Evolutionary conservation across 2,113 vertebrate genomes (phyloP), one percentile per base, ranked within the genome.

Genomic region (Labeo rohita): DNA sequence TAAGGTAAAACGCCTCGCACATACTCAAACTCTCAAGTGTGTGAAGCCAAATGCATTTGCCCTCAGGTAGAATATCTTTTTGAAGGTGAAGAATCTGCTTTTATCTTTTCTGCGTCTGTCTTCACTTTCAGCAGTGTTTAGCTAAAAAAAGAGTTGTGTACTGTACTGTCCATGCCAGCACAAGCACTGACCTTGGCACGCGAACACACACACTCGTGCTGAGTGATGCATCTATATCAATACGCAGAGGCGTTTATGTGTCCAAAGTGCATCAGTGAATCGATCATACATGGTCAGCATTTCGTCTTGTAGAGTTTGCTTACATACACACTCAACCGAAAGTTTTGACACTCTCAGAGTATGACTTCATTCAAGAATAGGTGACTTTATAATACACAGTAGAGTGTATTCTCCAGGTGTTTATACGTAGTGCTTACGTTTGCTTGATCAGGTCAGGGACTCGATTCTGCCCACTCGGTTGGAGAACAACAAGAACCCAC

Each of bases 361-460:
- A 6, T 23, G 39, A 21, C 65, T 47, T 50, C 15, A 16, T 70
- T 23, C n/a, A 18, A 3, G 10, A 18, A 16, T 2, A 18, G 7
- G 13, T 59, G 4, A 59, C 72, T 56, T 36, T 18, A 18, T 12
- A 54, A 13, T 9, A 23, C 4, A 1, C 56, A 43, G 47, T 45
- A 1, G 3, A 45, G 8, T 34, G 23, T 10, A 54, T 49, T 74
- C 39, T 11, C 72, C 0, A 2, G n/a, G 49, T 65, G 56, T 15
- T 47, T 50, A 82, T 50, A 52, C 47, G 0, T 13, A 21, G 63
- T 65, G 9, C 59, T 78, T 85, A 4, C 56, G 3, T 54, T 34
- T 11, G 2, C 89, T 47, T 83, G 2, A 86, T 89, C 89, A 99
- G 98, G 89, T 99, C 83, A 94, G 9, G 89, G 97, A 99, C 77